Base-by-base conservation (phyloP, 2,113 vertebrate species). In the Aviceda subcristata region DNA sequence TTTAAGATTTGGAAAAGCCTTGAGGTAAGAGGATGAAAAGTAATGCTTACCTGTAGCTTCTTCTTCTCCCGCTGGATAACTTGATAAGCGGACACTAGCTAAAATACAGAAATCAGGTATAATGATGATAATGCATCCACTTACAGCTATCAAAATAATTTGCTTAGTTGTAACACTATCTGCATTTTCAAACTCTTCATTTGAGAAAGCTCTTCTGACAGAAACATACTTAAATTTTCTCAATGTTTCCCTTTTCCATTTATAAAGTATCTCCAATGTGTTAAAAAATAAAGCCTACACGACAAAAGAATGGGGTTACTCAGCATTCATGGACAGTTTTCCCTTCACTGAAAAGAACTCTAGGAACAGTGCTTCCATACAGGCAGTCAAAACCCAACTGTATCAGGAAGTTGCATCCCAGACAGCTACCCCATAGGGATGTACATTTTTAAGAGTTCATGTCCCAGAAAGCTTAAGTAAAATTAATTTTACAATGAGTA, bases 1-100 rank as follows among this genome's bases (percentile, higher is more conserved):
- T 73, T 86, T 39, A 75, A 64, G 22, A 84, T 23, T 71, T 30
- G 72, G 79, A 56, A 77, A 74, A 51, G 16, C 21, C 64, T 41
- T 56, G 4, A 73, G 34, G 6, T 17, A 83, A 76, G 19, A 97
- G 26, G 21, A 97, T 20, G 39, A 87, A 53, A 50, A 67, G 39
- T 21, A 92, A 73, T 17, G 32, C 55, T 98, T 98, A 99, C 99
- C 98, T 99, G 99, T 5, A 99, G 98, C 94, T 99, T 99, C 79
- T 99, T 99, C 97, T 99, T 99, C 94, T 99, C 99, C 96, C 99
- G 98, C 78, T 99, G 99, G 50, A 99, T 97, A 67, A 98, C 98
- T 92, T 99, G 98, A 94, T 99, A 99, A 19, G 99, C 98, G 86
- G 98, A 99, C 76, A 99, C 98, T 48, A 99, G 97, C 99, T 99